phyloP scores from a whole-genome alignment of 2,888 invertebrate species.

The Netelia virgata region DNA sequence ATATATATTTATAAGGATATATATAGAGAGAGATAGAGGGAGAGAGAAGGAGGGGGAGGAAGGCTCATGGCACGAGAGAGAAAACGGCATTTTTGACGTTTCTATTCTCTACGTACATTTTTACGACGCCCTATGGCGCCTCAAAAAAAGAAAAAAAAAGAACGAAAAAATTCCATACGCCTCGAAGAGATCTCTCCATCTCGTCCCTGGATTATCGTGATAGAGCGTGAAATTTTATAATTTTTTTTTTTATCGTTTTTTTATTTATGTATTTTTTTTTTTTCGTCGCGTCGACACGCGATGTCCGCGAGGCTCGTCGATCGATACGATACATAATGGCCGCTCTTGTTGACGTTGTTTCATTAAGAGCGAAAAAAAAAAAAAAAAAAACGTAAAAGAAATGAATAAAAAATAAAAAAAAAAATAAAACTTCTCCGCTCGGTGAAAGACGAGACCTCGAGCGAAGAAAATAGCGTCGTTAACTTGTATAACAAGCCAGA shows the following conservation, averaged over 20 bases:
- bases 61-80: background rate
- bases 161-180: background rate
- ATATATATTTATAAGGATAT: too few relatives aligned
- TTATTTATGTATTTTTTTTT: too few relatives aligned
- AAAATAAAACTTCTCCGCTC: slow-evolving; percentile 27
- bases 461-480: slow-evolving; percentile 68
- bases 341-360: background rate
- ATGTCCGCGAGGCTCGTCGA: background rate
- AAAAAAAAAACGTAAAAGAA: slow-evolving; percentile 26
- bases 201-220: slow-evolving; percentile 25
- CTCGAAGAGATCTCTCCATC: slow-evolving; percentile 32
- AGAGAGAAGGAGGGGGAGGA: background rate
- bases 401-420: background rate
- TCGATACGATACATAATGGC: background rate
- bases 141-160: background rate
- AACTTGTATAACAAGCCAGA: slow-evolving; percentile 64
- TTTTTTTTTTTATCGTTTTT: background rate
- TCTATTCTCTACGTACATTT: slow-evolving; percentile 6
- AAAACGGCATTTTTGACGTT: slow-evolving; percentile 35
- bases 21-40: background rate
- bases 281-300: background rate
- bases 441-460: slow-evolving; percentile 57
- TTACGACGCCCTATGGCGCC: slow-evolving; percentile 11
- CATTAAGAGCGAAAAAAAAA: slow-evolving; percentile 3
- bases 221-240: slow-evolving; percentile 63